These are phyloP conservation scores for Bubo scandiacus DNA, from an alignment of 2,113 vertebrate genomes.

Conservation along the genomic window DNA sequence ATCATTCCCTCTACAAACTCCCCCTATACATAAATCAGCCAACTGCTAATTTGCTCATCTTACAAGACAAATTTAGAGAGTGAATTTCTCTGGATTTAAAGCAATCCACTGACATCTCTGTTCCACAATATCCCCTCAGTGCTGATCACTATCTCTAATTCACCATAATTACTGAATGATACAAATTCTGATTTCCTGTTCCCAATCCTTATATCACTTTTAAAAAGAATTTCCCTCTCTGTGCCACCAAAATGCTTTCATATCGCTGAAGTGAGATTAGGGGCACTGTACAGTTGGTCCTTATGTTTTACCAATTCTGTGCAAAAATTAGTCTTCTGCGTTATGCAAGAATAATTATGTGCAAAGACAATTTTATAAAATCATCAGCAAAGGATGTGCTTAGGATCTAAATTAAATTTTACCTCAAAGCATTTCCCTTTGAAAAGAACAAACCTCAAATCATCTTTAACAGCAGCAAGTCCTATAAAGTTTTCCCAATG, in stretches of 20 bases:
- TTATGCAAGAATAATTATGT: not conserved
- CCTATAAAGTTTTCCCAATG: not conserved
- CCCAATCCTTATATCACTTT: not conserved
- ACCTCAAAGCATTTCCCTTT: not conserved
- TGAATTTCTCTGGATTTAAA: not conserved
- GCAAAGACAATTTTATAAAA: not conserved
- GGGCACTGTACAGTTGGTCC: not conserved
- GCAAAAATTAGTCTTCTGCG: not conserved
- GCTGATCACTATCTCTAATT: not conserved
- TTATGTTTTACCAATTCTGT: not conserved
- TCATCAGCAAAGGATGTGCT: not conserved
- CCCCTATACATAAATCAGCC: not conserved
- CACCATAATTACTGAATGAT: not conserved
- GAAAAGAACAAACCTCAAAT: not conserved
- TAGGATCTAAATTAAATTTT: conserved; percentile 7
- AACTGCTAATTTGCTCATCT: not conserved
- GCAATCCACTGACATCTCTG: not conserved
- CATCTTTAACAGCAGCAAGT: not conserved
- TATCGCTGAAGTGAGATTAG: not conserved
- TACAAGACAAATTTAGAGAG: not conserved
- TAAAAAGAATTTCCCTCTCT: not conserved
- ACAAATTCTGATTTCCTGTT: not conserved
- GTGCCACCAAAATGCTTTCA: not conserved
- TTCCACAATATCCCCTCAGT: not conserved
- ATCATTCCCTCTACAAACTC: not conserved